Conservation (phyloP, 2,888 invertebrate species). For the Hydriomena furcata region DNA sequence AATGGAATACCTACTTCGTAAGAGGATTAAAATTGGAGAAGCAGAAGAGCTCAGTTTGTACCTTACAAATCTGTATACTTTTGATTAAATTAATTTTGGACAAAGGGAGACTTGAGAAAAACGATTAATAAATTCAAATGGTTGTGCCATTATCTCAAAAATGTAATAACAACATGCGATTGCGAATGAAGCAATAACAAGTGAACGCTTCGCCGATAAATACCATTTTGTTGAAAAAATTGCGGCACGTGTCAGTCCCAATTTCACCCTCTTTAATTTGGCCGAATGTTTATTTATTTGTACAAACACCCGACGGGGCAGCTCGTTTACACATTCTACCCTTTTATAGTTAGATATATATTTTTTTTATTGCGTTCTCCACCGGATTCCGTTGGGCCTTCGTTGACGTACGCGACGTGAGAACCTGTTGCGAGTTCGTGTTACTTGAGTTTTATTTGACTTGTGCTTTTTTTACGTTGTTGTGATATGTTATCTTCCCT, state of each 20-base stretch:
- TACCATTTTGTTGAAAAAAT: constrained; percentile 46
- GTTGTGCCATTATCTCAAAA: constrained; percentile 33
- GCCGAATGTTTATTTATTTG: constrained; percentile 72
- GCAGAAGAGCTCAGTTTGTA: not conserved
- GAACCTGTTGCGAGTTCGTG: constrained; percentile 40
- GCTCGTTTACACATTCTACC: constrained; percentile 66
- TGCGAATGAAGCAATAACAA: constrained; percentile 47
- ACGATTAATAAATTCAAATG: constrained; percentile 8
- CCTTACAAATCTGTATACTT: not conserved
- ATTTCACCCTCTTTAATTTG: constrained; percentile 67
- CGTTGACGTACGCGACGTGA: constrained; percentile 33
- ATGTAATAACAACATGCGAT: constrained; percentile 31
- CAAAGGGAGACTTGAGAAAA: not conserved
- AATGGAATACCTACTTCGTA: no score
- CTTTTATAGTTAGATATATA: constrained; percentile 44
- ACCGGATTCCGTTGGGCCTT: constrained; percentile 35
- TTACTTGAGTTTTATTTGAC: constrained; percentile 35
- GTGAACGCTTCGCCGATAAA: constrained; percentile 45
- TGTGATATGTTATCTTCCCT: constrained; percentile 19
- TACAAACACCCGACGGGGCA: constrained; percentile 60
- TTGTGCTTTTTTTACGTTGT: constrained; percentile 30
- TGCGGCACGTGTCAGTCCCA: constrained; percentile 43
- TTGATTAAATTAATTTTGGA: constrained; percentile 4
- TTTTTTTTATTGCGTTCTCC: constrained; percentile 41
- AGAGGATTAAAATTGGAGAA: not conserved